A percentile compares a stretch with the other conserved stretches of the same genome.
phyloP scores from a whole-genome alignment of 2,888 invertebrate species.

The Rotaria sp. region DNA sequence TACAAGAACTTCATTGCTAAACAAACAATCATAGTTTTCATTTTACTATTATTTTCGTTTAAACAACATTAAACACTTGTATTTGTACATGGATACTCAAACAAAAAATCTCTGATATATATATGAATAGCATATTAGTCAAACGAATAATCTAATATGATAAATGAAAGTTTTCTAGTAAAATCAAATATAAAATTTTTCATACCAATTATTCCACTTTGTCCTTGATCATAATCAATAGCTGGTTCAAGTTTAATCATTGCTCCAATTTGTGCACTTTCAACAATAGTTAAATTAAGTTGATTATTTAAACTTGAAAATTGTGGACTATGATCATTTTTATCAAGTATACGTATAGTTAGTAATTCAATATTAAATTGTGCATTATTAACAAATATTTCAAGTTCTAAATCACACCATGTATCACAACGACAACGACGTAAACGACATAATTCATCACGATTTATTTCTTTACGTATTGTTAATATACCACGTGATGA shows the following conservation, averaged over 20 bases:
- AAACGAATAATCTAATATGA: too few relatives aligned
- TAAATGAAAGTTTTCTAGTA: too few relatives aligned
- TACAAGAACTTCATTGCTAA: too few relatives aligned
- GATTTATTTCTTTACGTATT: constrained; percentile 1
- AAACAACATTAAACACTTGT: too few relatives aligned
- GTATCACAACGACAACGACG: constrained; percentile 13
- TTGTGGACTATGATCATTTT: constrained; percentile 19
- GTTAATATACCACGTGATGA: constrained; percentile 13
- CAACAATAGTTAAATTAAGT: constrained; percentile 3
- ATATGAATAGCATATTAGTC: too few relatives aligned
- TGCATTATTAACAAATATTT: not conserved
- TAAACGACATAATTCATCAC: constrained; percentile 26
- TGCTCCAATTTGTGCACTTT: constrained; percentile 1
- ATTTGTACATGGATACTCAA: too few relatives aligned
- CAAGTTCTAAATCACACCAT: constrained; percentile 21
- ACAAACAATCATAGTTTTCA: too few relatives aligned
- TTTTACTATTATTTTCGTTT: too few relatives aligned
- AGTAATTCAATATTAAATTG: not conserved
- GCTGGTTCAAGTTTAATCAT: constrained; percentile 7
- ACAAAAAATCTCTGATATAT: too few relatives aligned
- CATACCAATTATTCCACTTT: not conserved
- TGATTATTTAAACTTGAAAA: not conserved
- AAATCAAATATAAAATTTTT: not conserved
- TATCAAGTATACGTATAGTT: not conserved
- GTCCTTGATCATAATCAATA: not conserved